Evolutionary conservation across 1,140 invertebrate genomes (phyloP), one percentile per base, ranked within the genome.

Genomic region (Trichoplusia ni): DNA sequence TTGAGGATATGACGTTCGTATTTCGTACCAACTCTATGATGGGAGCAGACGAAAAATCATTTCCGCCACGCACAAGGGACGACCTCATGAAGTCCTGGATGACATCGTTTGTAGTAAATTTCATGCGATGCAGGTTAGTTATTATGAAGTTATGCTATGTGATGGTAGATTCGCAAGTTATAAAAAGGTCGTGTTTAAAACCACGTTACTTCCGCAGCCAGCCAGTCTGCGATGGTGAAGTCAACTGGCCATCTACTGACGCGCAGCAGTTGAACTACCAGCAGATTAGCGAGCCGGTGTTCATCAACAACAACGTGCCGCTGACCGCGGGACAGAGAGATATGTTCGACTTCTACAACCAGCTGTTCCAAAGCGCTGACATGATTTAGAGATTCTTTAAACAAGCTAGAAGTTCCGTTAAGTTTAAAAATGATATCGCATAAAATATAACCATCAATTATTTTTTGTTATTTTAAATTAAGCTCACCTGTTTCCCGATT

Each of bases 1-100:
- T 62, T 1, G 74, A 79, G n/a, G 77, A 79, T 18, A 5, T 75
- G 29, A 64, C 64, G 2, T 67, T 47, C 25, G 4, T 79, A 3
- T 69, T 77, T 37, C 63, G 71, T 8, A 35, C 29, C 2, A 73
- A 69, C 14, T 56, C 58, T 2, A 0, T 68, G n/a, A n/a, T 65
- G 11, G 31, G 51, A 0, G 16, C 18, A 2, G 14, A 64, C 13
- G 4, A 54, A 8, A 16, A 31, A 14, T 54, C 65, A 9, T 40
- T 69, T 3, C 63, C 63, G 6, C 54, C 42, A 0, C 4, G 16
- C 9, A 62, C 40, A 9, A 59, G 35, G 0, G 72, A 74, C n/a
- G 60, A 64, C 4, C 21, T 31, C 3, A 64, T 74, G 64, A 74
- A 40, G 16, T 46, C 64, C 7, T 62, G 59, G 56, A 63, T 68